Evolutionary conservation across 2,888 invertebrate species (phyloP), one percentile per base, ranked within the genome.

Genomic region (Xanthia icteritia): DNA sequence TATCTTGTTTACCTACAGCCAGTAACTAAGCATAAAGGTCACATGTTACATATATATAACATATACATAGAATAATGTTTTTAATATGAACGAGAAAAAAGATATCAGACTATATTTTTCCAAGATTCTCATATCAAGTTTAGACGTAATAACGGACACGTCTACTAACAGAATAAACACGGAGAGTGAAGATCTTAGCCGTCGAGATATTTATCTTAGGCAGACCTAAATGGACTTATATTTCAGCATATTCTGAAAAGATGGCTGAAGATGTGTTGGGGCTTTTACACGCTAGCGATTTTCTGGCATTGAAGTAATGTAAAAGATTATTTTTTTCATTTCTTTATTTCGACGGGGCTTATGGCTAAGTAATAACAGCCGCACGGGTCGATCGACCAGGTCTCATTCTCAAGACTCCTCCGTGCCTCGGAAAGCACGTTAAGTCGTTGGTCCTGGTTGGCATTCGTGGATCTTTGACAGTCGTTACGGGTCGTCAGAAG

Each of bases 131-230:
- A 86, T 86, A 86, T 64, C 48, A 82, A 72, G 51, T 69, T 68
- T 76, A 66, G 66, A 58, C 39, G 68, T 82, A 82, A 76, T 73
- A 83, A 77, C 60, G 36, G 69, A 31, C 63, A 82, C 31, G 56
- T 60, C 45, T 64, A 61, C 70, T 84, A 71, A 84, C 74, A 75
- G 58, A 84, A 86, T 84, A 87, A 87, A 87, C 80, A 84, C n/a
- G 20, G 66, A 72, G 84, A 75, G 84, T 83, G 64, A 70, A 86
- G 87, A 84, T 79, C 74, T 73, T 77, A 54, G 83, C 69, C 54
- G 86, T 77, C 64, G 65, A 73, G 77, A 86, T 83, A 83, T 83
- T 76, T 84, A 80, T 84, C 64, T 83, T 63, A 64, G 84, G 73
- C 85, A 76, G 39, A 63, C 61, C 81, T 73, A 86, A 82, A 86